These are phyloP conservation scores for Chrysotoxum bicinctum DNA, from an alignment of 2,888 invertebrate species.

Conservation along the genomic window DNA sequence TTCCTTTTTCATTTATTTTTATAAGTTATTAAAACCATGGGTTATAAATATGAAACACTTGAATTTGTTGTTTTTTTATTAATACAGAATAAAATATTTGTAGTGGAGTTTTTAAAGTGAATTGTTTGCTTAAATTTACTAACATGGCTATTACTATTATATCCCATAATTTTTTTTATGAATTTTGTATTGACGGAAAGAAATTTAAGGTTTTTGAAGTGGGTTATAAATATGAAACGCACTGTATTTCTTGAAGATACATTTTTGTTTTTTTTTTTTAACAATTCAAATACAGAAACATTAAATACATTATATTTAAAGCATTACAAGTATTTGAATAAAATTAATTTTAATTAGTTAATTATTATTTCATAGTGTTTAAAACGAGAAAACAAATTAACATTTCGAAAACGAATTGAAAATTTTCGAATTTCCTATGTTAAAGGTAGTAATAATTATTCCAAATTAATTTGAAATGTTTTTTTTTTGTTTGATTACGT, in stretches of 20 bases:
- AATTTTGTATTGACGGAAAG: too few species aligned
- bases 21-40: too few species aligned
- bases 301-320: constrained; percentile 53
- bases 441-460: constrained; percentile 5
- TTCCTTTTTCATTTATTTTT: too few species aligned
- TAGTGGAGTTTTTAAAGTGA: too few species aligned
- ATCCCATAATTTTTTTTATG: too few species aligned
- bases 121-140: too few species aligned
- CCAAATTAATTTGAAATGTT: constrained; percentile 12
- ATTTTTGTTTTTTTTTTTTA: not conserved
- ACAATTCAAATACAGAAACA: constrained; percentile 14
- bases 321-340: constrained; percentile 59
- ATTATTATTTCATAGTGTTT: constrained; percentile 51
- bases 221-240: too few species aligned
- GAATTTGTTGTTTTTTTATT: too few species aligned
- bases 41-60: too few species aligned
- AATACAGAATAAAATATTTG: too few species aligned
- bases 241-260: not conserved
- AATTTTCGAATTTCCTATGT: constrained; percentile 34
- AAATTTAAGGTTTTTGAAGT: too few species aligned
- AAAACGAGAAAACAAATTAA: constrained; percentile 65
- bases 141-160: too few species aligned
- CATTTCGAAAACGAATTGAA: constrained; percentile 48
- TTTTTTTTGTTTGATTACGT: constrained; percentile 26
- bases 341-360: constrained; percentile 35